Percentiles rank a stretch among this genome's conserved stretches.
These are phyloP conservation scores for Steinernema feltiae DNA, from an alignment of 1,140 invertebrate genomes.

Conservation along the genomic window DNA sequence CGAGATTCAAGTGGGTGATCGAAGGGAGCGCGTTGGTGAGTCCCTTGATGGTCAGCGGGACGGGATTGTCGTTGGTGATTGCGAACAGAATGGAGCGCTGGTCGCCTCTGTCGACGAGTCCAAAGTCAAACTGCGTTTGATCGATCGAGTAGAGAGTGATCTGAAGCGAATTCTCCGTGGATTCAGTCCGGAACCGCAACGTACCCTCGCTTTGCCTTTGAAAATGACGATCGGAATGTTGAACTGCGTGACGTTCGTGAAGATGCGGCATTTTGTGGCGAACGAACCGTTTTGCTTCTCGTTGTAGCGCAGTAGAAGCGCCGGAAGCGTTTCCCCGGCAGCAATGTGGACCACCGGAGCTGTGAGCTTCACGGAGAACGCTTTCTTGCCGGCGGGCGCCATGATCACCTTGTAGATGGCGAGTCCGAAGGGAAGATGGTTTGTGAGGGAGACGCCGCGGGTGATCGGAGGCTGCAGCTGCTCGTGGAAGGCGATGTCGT, in stretches of 20 bases:
- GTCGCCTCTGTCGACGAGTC: conserved; percentile 68
- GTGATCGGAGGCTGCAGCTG: conserved; percentile 42
- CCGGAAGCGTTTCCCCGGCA: conserved; percentile 64
- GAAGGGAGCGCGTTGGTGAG: neutral
- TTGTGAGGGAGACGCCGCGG: conserved; percentile 66
- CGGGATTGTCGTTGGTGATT: conserved; percentile 30
- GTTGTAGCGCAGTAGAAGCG: conserved; percentile 65
- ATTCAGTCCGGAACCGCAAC: conserved; percentile 20
- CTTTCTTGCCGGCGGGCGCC: conserved; percentile 63
- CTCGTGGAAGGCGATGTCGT: conserved; percentile 58
- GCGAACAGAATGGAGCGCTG: conserved; percentile 63
- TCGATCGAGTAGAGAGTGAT: conserved; percentile 61
- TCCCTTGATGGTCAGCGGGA: conserved; percentile 5
- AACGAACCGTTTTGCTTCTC: conserved; percentile 64
- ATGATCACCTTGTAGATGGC: conserved; percentile 70
- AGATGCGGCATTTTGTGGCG: conserved; percentile 66
- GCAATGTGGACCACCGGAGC: conserved; percentile 62
- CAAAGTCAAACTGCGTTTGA: conserved; percentile 68
- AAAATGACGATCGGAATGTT: conserved; percentile 69
- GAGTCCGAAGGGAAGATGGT: conserved; percentile 68
- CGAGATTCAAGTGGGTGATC: conserved; percentile 16
- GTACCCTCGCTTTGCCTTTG: conserved; percentile 66
- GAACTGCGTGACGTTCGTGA: conserved; percentile 71
- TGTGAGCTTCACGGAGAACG: conserved; percentile 63
- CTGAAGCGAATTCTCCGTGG: conserved; percentile 47